Base-by-base conservation (phyloP, 2,888 invertebrate genomes). In the Lithophane leautieri region DNA sequence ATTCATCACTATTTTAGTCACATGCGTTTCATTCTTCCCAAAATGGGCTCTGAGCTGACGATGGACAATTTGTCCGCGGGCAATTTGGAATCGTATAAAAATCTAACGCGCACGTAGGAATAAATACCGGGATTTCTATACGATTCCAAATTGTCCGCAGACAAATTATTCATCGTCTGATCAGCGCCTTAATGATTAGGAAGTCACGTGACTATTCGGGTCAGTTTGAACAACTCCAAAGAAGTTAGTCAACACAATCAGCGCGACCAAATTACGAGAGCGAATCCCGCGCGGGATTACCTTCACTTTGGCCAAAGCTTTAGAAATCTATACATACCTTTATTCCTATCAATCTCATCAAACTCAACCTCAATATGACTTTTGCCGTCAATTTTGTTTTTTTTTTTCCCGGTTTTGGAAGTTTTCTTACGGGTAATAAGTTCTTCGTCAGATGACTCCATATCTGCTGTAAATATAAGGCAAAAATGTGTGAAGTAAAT, bases 401-500 rank as follows among this genome's bases (percentile, higher is more conserved):
- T 7, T 14, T 9, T 58, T 50, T 60, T 19, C 40, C 1, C 60
- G 8, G 11, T 1, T 60, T 73, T 60, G 4, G 42, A n/a, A 28
- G 4, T 28, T 42, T 60, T 42, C 6, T 42, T 52, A 7, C 2
- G 42, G 11, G 40, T 52, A 22, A 1, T 4, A n/a, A 28, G 16
- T 50, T 60, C 40, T 16, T 47, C 60, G 58, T 50, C 73, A 28
- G 73, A 50, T 16, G 50, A 73, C 60, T 60, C 28, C 22, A 3
- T 28, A 40, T 50, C 50, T 42, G 22, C 60, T 50, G 73, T 50
- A 73, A 73, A 73, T 22, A 47, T 6, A 58, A 56, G 14, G 0
- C 25, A 58, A 34, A 25, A 58, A 2, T 71, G 3, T 11, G 44
- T 47, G 7, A 47, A 47, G 14, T 16, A 19, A 34, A 34, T 34